Base-by-base conservation (phyloP, 2,113 vertebrate species). In the Guaruba guarouba region DNA sequence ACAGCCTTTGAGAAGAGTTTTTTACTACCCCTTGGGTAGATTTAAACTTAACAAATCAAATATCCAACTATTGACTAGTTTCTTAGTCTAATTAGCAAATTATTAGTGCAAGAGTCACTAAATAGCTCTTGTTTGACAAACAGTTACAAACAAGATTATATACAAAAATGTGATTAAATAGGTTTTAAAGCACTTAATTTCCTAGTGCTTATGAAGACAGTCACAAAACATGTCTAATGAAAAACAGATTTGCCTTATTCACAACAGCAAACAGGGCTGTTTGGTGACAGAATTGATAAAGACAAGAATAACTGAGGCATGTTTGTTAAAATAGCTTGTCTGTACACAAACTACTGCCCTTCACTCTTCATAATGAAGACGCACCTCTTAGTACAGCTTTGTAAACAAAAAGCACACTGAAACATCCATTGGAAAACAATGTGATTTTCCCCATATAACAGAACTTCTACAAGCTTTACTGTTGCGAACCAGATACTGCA, bases 161-260 rank as follows among this genome's bases (percentile, higher is more conserved):
- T n/a, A 82, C 46, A 94, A 94, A 86, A 96, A 93, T 20, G 18
- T 85, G 28, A 67, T 74, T 82, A 75, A 91, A 84, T 7, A 87
- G 64, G 41, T 24, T 89, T 88, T 59, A 63, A 88, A 59, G 44
- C 31, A 46, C 57, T 77, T 49, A 71, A 29, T 75, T 71, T 39
- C 27, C 43, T 43, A 70, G 31, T 66, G 57, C 24, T 86, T 69
- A 37, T 18, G 44, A 70, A 76, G 22, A 37, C 13, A 57, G 90
- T 46, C 67, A 82, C 39, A 97, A 68, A 27, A 1, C 4, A 55
- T 75, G 59, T 37, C 29, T 79, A 93, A 79, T 22, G 43, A 66
- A 37, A 84, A 88, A 88, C 94, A 73, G 3, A 73, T 24, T 5
- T 91, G 54, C 25, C 16, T 89, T 69, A 86, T 54, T 92, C 63